Base-by-base conservation (phyloP, 2,797 vertebrate genomes). In the Cossypha polioptera region DNA sequence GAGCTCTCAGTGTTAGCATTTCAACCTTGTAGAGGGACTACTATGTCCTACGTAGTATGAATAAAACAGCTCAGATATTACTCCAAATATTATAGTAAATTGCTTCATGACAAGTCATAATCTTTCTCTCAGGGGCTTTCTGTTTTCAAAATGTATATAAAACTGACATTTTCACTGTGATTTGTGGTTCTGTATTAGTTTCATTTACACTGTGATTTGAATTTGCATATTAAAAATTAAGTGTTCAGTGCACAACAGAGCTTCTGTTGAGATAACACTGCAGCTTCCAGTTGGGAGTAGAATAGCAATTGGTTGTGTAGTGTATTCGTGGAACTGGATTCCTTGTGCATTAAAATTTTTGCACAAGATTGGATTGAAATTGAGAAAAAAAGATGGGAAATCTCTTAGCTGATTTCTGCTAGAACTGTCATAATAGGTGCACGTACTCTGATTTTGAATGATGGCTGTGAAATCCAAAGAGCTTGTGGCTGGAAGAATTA, bases 401-500 rank as follows among this genome's bases (percentile, higher is more conserved):
- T 72, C 21, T 92, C 57, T 68, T 31, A 35, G 31, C 21, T 80
- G 18, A 22, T 61, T 84, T 80, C 43, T 92, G n/a, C 35, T 92
- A 48, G 35, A 65, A 43, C 18, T 43, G 22, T 57, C 15, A 5
- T 50, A 62, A 76, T 66, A 76, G 47, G 38, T 2, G 5, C 58
- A 24, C 15, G 16, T 76, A 33, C 25, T 92, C 67, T 78, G 53
- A 72, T 86, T 81, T 88, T 55, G 29, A 93, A 79, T 67, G 61
- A 57, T 50, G 36, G 28, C 19, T 68, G 16, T 84, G 91, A 90
- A 92, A 83, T 84, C 24, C 65, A 63, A 83, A 92, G 66, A 88
- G 24, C 11, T 66, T n/a, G 67, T 74, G 62, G 58, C 63, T 96
- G 77, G 72, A 92, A 88, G 38, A 95, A 91, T 92, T 93, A 96